Conservation (phyloP, 1,140 invertebrate species). For the Anastatus disparis region DNA sequence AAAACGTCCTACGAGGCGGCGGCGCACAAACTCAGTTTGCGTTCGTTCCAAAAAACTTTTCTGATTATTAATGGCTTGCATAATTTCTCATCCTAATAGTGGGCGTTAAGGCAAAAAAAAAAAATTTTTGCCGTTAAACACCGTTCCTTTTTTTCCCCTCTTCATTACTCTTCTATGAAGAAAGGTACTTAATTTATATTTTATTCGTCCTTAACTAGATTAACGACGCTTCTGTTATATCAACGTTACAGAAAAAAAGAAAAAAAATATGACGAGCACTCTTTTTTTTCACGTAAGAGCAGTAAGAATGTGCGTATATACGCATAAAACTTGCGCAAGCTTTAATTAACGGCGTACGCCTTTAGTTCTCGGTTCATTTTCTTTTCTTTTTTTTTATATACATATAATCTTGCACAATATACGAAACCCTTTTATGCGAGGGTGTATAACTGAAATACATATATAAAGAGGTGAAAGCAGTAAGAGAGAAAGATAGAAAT, state of each 20-base stretch:
- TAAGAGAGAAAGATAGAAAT: too few relatives aligned
- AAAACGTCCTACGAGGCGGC: background rate
- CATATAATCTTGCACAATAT: background rate
- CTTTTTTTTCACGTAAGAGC: background rate
- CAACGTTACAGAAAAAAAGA: background rate
- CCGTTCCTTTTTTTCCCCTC: too few relatives aligned
- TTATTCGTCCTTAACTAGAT: background rate
- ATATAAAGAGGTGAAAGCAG: too few relatives aligned
- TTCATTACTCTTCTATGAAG: too few relatives aligned
- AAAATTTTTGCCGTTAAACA: too few relatives aligned
- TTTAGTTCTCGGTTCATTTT: background rate
- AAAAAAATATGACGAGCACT: too few relatives aligned
- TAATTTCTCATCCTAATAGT: slow-evolving; percentile 13
- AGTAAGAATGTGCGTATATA: background rate
- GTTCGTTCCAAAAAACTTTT: slow-evolving; percentile 20
- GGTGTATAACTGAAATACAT: background rate
- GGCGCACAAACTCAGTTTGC: background rate
- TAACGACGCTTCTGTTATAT: too few relatives aligned
- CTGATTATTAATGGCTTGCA: slow-evolving; percentile 21
- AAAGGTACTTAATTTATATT: slow-evolving; percentile 24
- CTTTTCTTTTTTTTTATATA: too few relatives aligned
- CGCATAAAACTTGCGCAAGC: background rate
- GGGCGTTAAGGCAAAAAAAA: slow-evolving; percentile 13
- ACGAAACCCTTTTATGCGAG: background rate
- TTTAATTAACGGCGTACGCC: background rate